Evolutionary conservation across 2,113 vertebrate genomes (phyloP).

Genomic region (Conger conger): DNA sequence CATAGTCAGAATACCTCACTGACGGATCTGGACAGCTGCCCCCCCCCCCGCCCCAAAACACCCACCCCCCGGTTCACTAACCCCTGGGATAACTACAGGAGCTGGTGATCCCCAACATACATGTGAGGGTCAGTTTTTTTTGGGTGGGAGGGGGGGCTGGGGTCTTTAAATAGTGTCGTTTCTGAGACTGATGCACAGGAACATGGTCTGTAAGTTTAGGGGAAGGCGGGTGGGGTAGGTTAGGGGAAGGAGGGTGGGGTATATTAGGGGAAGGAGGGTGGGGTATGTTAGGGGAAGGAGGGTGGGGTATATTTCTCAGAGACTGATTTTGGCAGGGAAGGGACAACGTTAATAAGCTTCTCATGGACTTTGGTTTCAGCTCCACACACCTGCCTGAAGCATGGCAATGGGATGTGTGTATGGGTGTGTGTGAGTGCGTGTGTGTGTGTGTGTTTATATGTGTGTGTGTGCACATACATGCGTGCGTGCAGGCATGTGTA

Average conservation of each 20-base stretch:
- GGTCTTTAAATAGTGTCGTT: slow-evolving; percentile 61
- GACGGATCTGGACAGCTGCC: slow-evolving; percentile 71
- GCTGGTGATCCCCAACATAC: slow-evolving; percentile 50
- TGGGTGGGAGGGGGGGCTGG: slow-evolving; percentile 3
- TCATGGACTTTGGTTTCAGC: neutral
- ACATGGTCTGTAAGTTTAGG: neutral
- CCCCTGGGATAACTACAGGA: slow-evolving; percentile 57
- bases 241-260: neutral
- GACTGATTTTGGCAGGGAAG: neutral
- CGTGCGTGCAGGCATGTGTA: too few relatives aligned
- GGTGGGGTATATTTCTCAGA: neutral
- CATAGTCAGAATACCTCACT: slow-evolving; percentile 61
- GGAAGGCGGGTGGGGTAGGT: neutral
- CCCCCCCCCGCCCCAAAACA: neutral
- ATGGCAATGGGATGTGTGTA: neutral
- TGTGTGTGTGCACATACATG: too few relatives aligned
- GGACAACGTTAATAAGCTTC: neutral
- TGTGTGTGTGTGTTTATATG: neutral
- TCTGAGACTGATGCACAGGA: slow-evolving; percentile 10
- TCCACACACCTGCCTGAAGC: neutral
- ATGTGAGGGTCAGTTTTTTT: slow-evolving; percentile 44
- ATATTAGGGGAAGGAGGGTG: neutral
- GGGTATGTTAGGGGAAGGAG: too few relatives aligned
- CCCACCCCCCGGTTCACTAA: slow-evolving; percentile 31
- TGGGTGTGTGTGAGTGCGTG: neutral